Evolutionary conservation across 2,113 vertebrate species (phyloP).

Genomic region (Potamarius usumacintae): DNA sequence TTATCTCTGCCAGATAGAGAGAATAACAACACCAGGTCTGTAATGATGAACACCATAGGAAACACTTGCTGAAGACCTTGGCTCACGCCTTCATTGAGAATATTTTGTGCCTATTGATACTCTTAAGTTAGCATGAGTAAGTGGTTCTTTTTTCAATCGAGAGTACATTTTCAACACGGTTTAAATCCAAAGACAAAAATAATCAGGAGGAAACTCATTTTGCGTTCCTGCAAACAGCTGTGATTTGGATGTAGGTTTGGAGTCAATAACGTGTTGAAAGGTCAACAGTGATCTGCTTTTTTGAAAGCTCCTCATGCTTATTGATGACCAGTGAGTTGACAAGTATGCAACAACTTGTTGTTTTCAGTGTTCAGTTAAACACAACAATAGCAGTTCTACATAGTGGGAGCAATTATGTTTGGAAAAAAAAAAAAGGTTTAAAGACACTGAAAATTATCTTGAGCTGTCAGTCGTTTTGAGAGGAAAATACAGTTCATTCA

Average conservation of each 20-base stretch:
- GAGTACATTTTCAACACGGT: not conserved
- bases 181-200: not conserved
- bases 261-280: conserved; percentile 4
- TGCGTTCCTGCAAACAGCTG: not conserved
- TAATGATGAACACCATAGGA: not conserved
- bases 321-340: not conserved
- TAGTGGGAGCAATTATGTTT: not conserved
- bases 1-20: not conserved
- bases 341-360: not conserved
- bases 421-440: too few species aligned
- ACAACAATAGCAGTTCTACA: not conserved
- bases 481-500: not conserved
- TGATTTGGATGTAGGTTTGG: not conserved
- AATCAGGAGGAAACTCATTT: not conserved
- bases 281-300: not conserved
- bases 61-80: not conserved
- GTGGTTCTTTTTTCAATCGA: not conserved
- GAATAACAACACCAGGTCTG: not conserved
- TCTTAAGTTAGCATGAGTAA: not conserved
- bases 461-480: not conserved
- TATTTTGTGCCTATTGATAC: not conserved
- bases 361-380: not conserved
- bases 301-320: not conserved
- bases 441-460: not conserved
- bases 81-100: not conserved